A percentile compares a stretch with the other conserved stretches of the same genome.
Conservation (phyloP, 1,140 invertebrate species). For the Ladona fulva region DNA sequence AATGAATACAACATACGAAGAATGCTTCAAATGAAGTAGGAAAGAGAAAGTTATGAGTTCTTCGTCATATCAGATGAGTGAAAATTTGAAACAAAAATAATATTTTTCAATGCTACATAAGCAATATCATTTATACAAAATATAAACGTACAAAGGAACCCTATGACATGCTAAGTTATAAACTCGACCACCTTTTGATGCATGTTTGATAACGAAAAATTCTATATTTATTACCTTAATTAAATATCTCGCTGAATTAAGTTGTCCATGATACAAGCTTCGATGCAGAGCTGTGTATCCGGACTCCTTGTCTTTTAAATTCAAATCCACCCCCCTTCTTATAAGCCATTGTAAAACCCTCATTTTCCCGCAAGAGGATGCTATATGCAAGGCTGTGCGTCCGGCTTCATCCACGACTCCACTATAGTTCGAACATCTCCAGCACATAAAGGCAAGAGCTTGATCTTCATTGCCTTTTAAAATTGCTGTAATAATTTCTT, state of each 20-base stretch:
- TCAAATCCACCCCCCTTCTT: conserved; percentile 43
- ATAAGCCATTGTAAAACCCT: conserved; percentile 59
- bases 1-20: too few relatives aligned
- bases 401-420: conserved; percentile 39
- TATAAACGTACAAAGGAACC: too few relatives aligned
- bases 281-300: conserved; percentile 66
- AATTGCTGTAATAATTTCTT: conserved; percentile 42
- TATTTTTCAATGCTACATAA: too few relatives aligned
- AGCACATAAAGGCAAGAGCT: conserved; percentile 45
- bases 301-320: conserved; percentile 57
- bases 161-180: too few relatives aligned
- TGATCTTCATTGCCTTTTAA: conserved; percentile 43
- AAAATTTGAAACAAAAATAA: too few relatives aligned
- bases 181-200: too few relatives aligned
- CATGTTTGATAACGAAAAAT: too few relatives aligned
- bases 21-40: too few relatives aligned
- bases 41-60: too few relatives aligned
- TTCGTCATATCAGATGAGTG: too few relatives aligned
- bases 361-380: conserved; percentile 53
- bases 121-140: too few relatives aligned
- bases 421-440: conserved; percentile 47
- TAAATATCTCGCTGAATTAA: conserved; percentile 51
- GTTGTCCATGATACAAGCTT: conserved; percentile 65
- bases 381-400: conserved; percentile 55
- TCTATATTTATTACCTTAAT: conserved; percentile 40